Evolutionary conservation across 2,113 vertebrate species (phyloP), one percentile per base, ranked within the genome.

Genomic region (Hemichromis elongatus): DNA sequence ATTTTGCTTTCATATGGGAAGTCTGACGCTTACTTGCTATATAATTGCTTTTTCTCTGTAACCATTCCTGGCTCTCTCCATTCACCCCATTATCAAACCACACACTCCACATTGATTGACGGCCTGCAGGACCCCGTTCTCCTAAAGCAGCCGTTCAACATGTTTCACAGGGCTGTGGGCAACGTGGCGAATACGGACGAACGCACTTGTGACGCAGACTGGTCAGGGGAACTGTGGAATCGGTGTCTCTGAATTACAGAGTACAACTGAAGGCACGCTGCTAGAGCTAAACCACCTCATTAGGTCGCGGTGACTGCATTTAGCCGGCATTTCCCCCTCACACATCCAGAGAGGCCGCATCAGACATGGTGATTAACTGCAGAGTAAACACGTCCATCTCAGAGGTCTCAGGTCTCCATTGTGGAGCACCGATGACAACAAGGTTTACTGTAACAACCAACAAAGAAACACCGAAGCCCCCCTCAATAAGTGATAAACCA

Each of bases 201-300:
- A 92, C 92, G 93, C 91, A 94, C 75, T 91, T 80, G 90, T 95
- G 95, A 95, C 94, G 95, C 94, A 94, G 90, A 73, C 93, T 93
- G 90, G 93, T 90, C 80, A 21, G 86, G 79, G 82, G 91, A 92
- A 90, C 82, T 80, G 79, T 87, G 84, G 91, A 92, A 86, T 92
- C 75, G 81, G 86, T 92, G 91, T 88, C 53, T 90, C 88, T 66
- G 92, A 94, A 95, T 95, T 95, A 94, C 89, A 95, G 93, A 92
- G 92, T 93, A 90, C 16, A 81, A 79, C 85, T 84, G 70, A 85
- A 89, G 88, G 79, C 86, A 50, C 52, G 79, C 88, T 91, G 92
- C 91, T 86, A 88, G 83, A 89, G 86, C 86, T 85, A 85, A 93
- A 95, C 95, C 94, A 92, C 94, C 91, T 94, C 90, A 91, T 96